Evolutionary conservation across 2,888 invertebrate species (phyloP), one percentile per base, ranked within the genome.

Genomic region (Conomelus anceps): DNA sequence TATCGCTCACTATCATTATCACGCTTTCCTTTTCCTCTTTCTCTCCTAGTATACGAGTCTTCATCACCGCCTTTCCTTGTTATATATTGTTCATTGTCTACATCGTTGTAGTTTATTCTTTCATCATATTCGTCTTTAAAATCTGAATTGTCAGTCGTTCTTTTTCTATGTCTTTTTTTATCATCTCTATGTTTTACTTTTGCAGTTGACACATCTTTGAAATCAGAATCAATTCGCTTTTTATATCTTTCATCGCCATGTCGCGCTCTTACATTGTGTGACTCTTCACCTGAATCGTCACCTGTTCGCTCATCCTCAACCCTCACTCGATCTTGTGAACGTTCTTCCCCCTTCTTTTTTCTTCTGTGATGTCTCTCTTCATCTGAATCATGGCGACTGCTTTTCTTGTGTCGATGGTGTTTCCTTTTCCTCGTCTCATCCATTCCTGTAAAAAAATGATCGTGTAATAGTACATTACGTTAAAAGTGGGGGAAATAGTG

Each of bases 161-260:
- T 84, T 22, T 34, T 87, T 23, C 22, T 26, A 22, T 41, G 20
- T 24, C 34, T 88, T 63, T 89, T 89, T 85, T 90, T 63, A 63
- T 88, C 87, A 88, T 89, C 85, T 89, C 90, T 91, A 91, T 91
- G 90, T 92, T 91, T 91, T 91, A 91, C 63, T 63, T n/a, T 63
- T 13, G 20, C n/a, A 63, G 7, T 63, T 4, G n/a, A 90, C 88
- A 22, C 41, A 23, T 90, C 88, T 26, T 87, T 85, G 17, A 23
- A 41, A 41, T 24, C 22, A 20, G 22, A 41, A 87, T 89, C 87
- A n/a, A 23, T 23, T 13, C 22, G 87, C 20, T 89, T 84, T 88
- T n/a, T 41, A 87, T 7, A 17, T 85, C 86, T 85, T 29, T 26
- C 63, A n/a, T 20, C 26, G 13, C 24, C 89, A 20, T 22, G 22